These are phyloP conservation scores for Chiloscyllium punctatum DNA, from an alignment of 2,797 vertebrate species.

Conservation along the genomic window DNA sequence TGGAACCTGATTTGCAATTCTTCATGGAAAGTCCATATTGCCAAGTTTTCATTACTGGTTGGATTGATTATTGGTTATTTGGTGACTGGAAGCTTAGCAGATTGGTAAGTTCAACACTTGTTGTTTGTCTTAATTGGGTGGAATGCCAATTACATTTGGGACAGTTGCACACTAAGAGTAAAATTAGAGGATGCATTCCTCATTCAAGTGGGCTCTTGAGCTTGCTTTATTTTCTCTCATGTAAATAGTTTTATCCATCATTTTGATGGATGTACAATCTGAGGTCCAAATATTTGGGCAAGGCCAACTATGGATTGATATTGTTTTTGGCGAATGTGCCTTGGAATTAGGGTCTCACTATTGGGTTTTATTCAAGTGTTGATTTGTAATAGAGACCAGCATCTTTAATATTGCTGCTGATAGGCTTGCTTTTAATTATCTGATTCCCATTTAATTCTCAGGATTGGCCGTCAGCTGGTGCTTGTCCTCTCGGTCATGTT, in stretches of 20 bases:
- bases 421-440: neutral
- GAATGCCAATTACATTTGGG: neutral
- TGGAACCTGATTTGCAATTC: slow-evolving; percentile 91
- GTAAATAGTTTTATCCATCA: neutral
- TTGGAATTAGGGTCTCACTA: neutral
- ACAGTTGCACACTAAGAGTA: neutral
- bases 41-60: slow-evolving; percentile 92
- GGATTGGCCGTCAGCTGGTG: slow-evolving; percentile 87
- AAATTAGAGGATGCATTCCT: neutral
- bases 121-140: neutral
- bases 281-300: neutral
- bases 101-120: slow-evolving; percentile 73
- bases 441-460: slow-evolving; percentile 44
- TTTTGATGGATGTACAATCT: neutral
- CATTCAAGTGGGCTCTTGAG: neutral
- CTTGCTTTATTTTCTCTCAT: neutral
- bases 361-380: neutral
- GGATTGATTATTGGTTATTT: slow-evolving; percentile 96
- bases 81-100: slow-evolving; percentile 88
- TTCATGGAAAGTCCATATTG: slow-evolving; percentile 91
- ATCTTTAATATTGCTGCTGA: neutral
- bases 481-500: slow-evolving; percentile 83
- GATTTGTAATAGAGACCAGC: neutral
- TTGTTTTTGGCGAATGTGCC: neutral
- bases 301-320: neutral